phyloP scores from a whole-genome alignment of 1,140 invertebrate species.

The Drosophila bifasciata region DNA sequence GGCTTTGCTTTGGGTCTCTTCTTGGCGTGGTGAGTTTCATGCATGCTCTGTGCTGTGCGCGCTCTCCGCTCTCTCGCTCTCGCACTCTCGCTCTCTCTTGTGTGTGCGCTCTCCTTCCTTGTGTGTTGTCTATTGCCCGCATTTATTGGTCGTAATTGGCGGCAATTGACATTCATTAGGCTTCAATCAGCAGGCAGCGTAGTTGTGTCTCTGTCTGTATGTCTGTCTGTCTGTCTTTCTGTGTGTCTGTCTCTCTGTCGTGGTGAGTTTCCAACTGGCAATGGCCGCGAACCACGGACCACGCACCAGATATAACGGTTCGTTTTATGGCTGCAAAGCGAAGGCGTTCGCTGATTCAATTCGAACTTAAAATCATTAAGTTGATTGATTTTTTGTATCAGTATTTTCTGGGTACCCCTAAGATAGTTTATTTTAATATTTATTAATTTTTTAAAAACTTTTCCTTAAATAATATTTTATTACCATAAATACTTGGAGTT shows the following conservation, averaged over 20 bases:
- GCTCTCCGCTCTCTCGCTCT: background rate
- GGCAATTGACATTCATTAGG: slow-evolving; percentile 84
- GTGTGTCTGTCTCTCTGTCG: background rate
- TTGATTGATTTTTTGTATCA: too few relatives aligned
- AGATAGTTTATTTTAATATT: too few relatives aligned
- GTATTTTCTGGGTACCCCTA: too few relatives aligned
- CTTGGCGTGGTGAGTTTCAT: slow-evolving; percentile 55
- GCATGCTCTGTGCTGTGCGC: too few relatives aligned
- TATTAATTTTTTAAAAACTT: too few relatives aligned
- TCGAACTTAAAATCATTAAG: too few relatives aligned
- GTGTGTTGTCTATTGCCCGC: slow-evolving; percentile 64
- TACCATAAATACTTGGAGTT: too few relatives aligned
- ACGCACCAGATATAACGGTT: slow-evolving; percentile 34
- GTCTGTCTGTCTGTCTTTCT: background rate
- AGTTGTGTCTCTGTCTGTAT: background rate
- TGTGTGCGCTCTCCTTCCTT: slow-evolving; percentile 15
- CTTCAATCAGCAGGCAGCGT: slow-evolving; percentile 65
- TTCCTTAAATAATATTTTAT: too few relatives aligned
- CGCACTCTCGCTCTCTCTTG: slow-evolving; percentile 9
- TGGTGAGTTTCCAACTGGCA: slow-evolving; percentile 41
- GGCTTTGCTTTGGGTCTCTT: too few relatives aligned
- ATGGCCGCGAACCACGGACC: slow-evolving; percentile 22
- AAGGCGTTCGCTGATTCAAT: background rate
- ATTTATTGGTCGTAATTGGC: slow-evolving; percentile 84
- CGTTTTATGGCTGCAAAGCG: slow-evolving; percentile 28